Base-by-base conservation (phyloP, 2,888 invertebrate genomes). In the Leptothorax acervorum region DNA sequence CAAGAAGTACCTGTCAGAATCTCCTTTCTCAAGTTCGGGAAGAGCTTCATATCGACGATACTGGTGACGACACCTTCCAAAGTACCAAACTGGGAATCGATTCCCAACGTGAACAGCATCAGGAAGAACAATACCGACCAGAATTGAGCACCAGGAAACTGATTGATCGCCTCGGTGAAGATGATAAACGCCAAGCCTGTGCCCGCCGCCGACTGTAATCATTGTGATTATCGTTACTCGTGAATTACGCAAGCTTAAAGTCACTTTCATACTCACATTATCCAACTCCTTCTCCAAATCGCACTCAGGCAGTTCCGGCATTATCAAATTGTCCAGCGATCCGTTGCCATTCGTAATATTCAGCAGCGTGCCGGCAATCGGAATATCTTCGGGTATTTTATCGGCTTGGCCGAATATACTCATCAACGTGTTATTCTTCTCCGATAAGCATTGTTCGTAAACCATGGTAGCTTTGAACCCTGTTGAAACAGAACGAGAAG, bases 91-190 rank as follows among this genome's bases (percentile, higher is more conserved):
- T 99, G 99, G 0, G 99, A 99, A 95, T 99, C 99, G 87, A 99
- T 98, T 8, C 99, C 99, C 83, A 99, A 96, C 0, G 99, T 99
- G 94, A 99, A 98, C 53, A 99, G 96, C 99, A 99, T 99, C 75
- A 99, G 96, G 95, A 99, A 99, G 96, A 99, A 99, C 15, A 99
- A 96, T 18, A 99, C 97, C 4, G 99, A 98, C 99, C 99, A 99
- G 93, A 99, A 97, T 92, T 99, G 99, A 0, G 99, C 98, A 0
- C 98, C 98, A 0, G 99, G 99, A 95, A 99, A 99, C 95, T 99
- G 99, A 95, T 99, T 98, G 93, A 99, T 99, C 9, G 99, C 99
- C 95, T 99, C 99, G 0, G 99, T 99, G 96, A 99, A 99, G 90
- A 99, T 99, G 87, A 99, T 99, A 95, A 99, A 99, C 0, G 99